These are phyloP conservation scores for Carettochelys insculpta DNA, from an alignment of 2,113 vertebrate genomes.

Conservation along the genomic window DNA sequence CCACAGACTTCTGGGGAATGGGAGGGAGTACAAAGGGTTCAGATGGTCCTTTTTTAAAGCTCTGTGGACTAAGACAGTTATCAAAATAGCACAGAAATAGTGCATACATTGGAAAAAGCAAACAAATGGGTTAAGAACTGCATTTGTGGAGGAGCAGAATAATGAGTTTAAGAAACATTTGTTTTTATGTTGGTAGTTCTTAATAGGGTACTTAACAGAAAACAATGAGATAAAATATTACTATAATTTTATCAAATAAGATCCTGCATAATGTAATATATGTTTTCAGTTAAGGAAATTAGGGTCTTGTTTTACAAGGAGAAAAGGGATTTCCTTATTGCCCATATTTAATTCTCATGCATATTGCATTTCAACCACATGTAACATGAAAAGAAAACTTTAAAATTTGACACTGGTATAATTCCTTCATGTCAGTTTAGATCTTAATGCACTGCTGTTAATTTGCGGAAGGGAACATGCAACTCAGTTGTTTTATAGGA, in stretches of 20 bases:
- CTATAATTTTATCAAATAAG: background rate
- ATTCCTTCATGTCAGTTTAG: background rate
- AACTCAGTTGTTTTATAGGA: background rate
- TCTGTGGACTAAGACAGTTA: background rate
- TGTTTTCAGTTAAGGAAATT: background rate
- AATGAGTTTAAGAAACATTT: background rate
- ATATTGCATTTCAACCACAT: background rate
- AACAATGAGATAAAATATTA: background rate
- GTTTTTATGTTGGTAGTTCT: conserved; percentile 3
- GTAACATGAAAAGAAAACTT: background rate
- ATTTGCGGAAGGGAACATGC: background rate
- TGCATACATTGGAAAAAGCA: background rate
- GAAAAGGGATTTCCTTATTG: background rate
- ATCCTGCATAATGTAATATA: background rate
- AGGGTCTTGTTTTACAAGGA: background rate
- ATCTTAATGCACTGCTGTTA: background rate
- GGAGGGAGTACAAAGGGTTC: background rate
- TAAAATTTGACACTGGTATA: background rate
- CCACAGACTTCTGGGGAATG: background rate
- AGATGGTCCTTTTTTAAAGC: too few species aligned
- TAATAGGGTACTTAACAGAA: background rate
- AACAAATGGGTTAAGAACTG: conserved; percentile 15
- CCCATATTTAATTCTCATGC: background rate
- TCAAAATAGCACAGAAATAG: background rate
- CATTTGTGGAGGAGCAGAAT: background rate